Evolutionary conservation across 2,888 invertebrate genomes (phyloP), one percentile per base, ranked within the genome.

Genomic region (Lingula anatina): DNA sequence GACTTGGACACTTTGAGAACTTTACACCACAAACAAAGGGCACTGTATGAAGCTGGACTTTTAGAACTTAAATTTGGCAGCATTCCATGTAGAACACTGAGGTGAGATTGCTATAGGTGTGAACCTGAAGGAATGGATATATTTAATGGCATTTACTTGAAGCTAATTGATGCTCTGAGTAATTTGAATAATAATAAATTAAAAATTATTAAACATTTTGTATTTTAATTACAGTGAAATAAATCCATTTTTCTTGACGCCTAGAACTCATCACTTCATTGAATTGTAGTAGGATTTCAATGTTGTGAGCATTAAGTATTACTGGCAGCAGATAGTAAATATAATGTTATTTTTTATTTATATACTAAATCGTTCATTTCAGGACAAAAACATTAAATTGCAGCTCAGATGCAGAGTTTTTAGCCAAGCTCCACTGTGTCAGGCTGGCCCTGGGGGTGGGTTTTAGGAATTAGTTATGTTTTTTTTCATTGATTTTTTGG

Each of bases 401-500:
- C 77, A 84, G 85, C 38, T 87, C 88, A 2, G 96, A 97, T 76
- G 84, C 87, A 0, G 97, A 99, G 79, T 99, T 94, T 80, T 81
- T 96, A 62, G 92, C 93, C 47, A 99, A 99, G 81, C 81, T 99
- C 55, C 89, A 93, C 73, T 96, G 97, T 73, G 80, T 99, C 57
- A 85, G 99, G 48, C 81, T 87, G 52, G 94, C 93, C 36, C 89
- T 94, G 76, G 86, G 88, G 70, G 77, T 76, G 59, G 49, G 63
- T 61, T 25, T 39, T 36, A 27, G 18, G 36, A 25, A n/a, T 28
- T 20, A 24, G 23, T 15, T 40, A 9, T 21, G 12, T 12, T n/a
- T n/a, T n/a, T n/a, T n/a, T n/a, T n/a, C n/a, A n/a, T n/a, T n/a
- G n/a, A n/a, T n/a, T n/a, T n/a, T n/a, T n/a, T n/a, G n/a, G n/a